Evolutionary conservation across 2,113 vertebrate species (phyloP).

Genomic region (Cinclus mexicanus): DNA sequence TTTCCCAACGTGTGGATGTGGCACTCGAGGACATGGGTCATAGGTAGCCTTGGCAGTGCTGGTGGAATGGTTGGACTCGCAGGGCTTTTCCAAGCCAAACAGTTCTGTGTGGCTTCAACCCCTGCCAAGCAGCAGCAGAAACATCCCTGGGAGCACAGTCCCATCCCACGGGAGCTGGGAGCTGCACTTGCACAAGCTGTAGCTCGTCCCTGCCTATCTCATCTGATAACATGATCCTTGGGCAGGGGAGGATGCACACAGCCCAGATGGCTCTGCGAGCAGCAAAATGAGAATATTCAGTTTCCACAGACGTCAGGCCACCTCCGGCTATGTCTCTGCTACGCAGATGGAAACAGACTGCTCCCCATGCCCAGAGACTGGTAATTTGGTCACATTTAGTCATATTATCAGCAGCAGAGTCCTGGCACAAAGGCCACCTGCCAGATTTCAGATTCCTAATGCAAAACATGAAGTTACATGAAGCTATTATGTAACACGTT

Average conservation of each 20-base stretch:
- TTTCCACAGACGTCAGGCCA: background rate
- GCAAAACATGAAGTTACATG: background rate
- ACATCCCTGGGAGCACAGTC: background rate
- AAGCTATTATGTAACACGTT: background rate
- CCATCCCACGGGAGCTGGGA: background rate
- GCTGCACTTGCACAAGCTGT: background rate
- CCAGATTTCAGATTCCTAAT: background rate
- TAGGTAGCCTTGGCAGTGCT: background rate
- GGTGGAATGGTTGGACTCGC: background rate
- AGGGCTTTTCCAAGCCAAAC: background rate
- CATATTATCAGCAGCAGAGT: background rate
- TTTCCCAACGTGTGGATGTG: rapidly evolving
- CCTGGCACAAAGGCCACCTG: background rate
- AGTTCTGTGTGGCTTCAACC: background rate
- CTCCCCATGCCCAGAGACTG: background rate
- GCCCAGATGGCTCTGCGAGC: background rate
- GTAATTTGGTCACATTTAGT: background rate
- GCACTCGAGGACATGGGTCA: background rate
- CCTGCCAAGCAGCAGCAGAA: background rate
- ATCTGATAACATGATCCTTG: background rate
- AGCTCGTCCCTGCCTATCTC: background rate
- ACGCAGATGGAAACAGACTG: background rate
- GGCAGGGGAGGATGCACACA: background rate
- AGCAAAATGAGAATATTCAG: background rate
- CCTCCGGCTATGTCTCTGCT: background rate